phyloP scores from a whole-genome alignment of 1,140 invertebrate species.

The Homalodisca vitripennis region DNA sequence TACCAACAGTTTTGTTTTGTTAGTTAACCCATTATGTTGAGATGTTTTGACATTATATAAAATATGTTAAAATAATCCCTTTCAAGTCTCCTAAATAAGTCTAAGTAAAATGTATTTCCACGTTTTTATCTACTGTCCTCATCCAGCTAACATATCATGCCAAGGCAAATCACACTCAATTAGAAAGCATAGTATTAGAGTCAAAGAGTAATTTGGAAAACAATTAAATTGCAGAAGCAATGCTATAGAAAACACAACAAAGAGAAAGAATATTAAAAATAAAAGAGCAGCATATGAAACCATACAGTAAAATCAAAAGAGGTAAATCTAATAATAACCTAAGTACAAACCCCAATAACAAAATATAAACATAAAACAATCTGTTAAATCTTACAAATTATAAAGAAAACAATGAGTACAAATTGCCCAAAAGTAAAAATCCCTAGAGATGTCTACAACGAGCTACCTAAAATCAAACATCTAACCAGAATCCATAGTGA shows the following conservation, averaged over 20 bases:
- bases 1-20: no score
- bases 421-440: background rate
- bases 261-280: background rate
- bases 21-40: no score
- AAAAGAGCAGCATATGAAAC: constrained; percentile 15
- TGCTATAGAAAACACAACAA: background rate
- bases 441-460: background rate
- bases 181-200: background rate
- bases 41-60: no score
- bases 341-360: background rate
- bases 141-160: no score
- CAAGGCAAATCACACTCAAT: background rate
- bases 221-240: background rate
- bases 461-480: constrained; percentile 2
- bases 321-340: constrained; percentile 1
- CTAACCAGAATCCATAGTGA: constrained; percentile 14
- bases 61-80: no score
- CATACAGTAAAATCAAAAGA: constrained; percentile 5
- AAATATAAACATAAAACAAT: background rate
- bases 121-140: no score
- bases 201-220: background rate
- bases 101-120: no score
- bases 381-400: background rate
- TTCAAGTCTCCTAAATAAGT: no score
- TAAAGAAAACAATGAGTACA: background rate